These are phyloP conservation scores for Plusia festucae DNA, from an alignment of 2,888 invertebrate genomes.

Conservation along the genomic window DNA sequence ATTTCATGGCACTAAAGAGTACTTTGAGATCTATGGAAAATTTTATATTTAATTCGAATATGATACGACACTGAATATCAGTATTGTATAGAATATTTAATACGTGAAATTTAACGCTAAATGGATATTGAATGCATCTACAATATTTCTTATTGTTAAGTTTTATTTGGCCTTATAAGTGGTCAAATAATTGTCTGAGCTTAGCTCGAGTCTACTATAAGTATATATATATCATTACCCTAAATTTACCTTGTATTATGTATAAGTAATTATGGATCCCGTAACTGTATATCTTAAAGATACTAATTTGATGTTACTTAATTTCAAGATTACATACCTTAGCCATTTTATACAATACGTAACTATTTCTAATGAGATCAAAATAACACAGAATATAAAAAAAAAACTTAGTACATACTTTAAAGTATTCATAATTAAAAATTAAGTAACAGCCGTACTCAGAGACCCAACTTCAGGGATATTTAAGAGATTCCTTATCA, in stretches of 20 bases:
- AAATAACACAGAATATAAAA: too few relatives aligned
- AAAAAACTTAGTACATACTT: too few relatives aligned
- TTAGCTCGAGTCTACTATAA: background rate
- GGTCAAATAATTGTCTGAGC: background rate
- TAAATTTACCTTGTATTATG: background rate
- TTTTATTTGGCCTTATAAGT: background rate
- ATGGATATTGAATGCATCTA: background rate
- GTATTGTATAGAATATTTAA: background rate
- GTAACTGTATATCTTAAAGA: background rate
- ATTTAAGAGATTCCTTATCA: too few relatives aligned
- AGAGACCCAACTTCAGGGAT: too few relatives aligned
- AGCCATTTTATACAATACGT: too few relatives aligned
- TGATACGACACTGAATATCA: background rate
- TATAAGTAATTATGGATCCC: background rate
- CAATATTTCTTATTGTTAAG: background rate
- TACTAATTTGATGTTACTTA: background rate
- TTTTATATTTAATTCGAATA: background rate
- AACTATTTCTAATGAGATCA: too few relatives aligned
- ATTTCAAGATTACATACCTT: too few relatives aligned
- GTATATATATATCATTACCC: background rate
- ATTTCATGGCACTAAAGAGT: background rate
- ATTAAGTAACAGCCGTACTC: too few relatives aligned
- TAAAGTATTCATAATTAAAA: too few relatives aligned
- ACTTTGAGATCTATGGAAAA: background rate
- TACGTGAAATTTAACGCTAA: too few relatives aligned